A percentile compares a stretch with the other conserved stretches of the same genome.
phyloP scores from a whole-genome alignment of 1,140 invertebrate species.

The Drusus annulatus region DNA sequence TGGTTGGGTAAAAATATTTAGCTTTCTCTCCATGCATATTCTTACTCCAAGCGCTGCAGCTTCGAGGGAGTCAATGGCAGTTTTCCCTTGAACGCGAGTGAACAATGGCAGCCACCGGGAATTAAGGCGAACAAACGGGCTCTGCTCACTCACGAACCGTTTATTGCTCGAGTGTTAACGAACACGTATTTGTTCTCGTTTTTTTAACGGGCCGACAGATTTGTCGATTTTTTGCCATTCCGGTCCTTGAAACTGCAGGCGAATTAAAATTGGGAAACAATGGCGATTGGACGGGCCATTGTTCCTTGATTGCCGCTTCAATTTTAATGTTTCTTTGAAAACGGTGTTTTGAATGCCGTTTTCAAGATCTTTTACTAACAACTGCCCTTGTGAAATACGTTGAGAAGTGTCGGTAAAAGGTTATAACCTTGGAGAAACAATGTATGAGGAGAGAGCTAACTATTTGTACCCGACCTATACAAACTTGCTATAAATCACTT shows the following conservation, averaged over 20 bases:
- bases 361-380: too few relatives aligned
- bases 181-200: conserved; percentile 53
- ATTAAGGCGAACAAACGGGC: conserved; percentile 2
- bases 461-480: too few relatives aligned
- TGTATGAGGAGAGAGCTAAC: too few relatives aligned
- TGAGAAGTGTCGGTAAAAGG: too few relatives aligned
- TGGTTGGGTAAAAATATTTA: too few relatives aligned
- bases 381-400: too few relatives aligned
- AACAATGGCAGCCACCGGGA: conserved; percentile 14
- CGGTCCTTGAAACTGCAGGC: conserved; percentile 26
- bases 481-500: too few relatives aligned
- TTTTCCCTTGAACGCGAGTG: conserved; percentile 17
- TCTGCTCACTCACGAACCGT: conserved; percentile 42
- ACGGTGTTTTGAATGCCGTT: too few relatives aligned
- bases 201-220: conserved; percentile 31
- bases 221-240: conserved; percentile 26
- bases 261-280: conserved; percentile 39
- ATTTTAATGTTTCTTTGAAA: too few relatives aligned
- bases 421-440: too few relatives aligned
- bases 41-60: background rate
- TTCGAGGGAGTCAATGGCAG: background rate
- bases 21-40: too few relatives aligned
- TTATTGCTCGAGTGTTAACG: conserved; percentile 52
- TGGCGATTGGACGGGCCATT: conserved; percentile 15
- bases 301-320: conserved; percentile 2